Conservation (phyloP, 2,888 invertebrate species). For the Amphimallon solstitiale region DNA sequence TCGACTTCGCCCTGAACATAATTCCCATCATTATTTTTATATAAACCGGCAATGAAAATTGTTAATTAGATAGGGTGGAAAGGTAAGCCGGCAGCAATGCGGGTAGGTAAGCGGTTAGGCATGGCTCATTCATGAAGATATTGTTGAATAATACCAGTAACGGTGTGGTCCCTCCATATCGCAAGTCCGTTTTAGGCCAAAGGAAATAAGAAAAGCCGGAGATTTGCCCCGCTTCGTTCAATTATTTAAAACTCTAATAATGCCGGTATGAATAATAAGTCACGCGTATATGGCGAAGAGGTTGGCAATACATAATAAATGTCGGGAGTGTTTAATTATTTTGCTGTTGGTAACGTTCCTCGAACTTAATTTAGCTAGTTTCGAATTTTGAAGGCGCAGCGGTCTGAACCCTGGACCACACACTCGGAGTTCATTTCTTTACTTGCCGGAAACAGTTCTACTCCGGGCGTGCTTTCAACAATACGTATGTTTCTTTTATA, state of each 20-base stretch:
- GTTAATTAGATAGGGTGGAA: conserved; percentile 20
- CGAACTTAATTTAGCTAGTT: conserved; percentile 43
- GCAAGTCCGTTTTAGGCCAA: conserved; percentile 28
- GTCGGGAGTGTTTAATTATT: conserved; percentile 59
- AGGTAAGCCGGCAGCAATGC: neutral
- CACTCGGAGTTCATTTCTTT: too few relatives aligned
- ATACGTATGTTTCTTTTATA: too few relatives aligned
- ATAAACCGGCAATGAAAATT: conserved; percentile 16
- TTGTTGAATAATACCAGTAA: conserved; percentile 13
- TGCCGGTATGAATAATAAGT: conserved; percentile 63
- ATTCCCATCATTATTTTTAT: conserved; percentile 22
- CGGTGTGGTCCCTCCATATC: conserved; percentile 5
- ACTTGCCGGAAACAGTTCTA: too few relatives aligned
- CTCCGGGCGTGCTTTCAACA: too few relatives aligned
- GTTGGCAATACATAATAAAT: conserved; percentile 60
- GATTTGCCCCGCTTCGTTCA: conserved; percentile 48
- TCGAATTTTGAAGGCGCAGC: conserved; percentile 20
- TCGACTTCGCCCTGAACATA: conserved; percentile 9
- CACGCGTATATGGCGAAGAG: conserved; percentile 59
- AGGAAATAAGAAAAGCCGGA: conserved; percentile 47
- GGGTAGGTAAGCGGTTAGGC: neutral
- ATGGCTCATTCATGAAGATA: conserved; percentile 5
- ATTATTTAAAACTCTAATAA: conserved; percentile 61
- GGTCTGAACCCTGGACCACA: too few relatives aligned
- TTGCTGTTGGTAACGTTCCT: conserved; percentile 52